phyloP scores from a whole-genome alignment of 1,140 invertebrate species.

The Drosophila sturtevanti region DNA sequence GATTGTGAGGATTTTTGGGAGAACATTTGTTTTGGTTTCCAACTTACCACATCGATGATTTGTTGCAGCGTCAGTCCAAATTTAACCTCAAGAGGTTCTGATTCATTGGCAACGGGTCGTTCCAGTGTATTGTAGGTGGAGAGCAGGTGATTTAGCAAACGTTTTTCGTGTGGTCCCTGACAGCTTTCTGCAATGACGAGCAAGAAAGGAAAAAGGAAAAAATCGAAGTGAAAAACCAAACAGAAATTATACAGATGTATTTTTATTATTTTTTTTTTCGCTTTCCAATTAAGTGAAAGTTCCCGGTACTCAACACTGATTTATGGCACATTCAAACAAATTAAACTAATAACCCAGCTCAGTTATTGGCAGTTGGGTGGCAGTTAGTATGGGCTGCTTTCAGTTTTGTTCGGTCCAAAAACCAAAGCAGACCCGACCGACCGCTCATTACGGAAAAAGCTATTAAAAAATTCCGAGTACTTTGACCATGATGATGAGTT shows the following conservation, averaged over 20 bases:
- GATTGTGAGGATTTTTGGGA: not conserved
- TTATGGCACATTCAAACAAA: slow-evolving; percentile 56
- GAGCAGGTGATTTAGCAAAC: slow-evolving; percentile 92
- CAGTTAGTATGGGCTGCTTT: not conserved
- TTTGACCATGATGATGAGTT: slow-evolving; percentile 31
- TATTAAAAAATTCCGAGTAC: slow-evolving; percentile 59
- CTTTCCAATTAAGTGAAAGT: slow-evolving; percentile 46
- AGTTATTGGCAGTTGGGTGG: slow-evolving; percentile 48
- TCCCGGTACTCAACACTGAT: slow-evolving; percentile 45
- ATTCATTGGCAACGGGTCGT: slow-evolving; percentile 97
- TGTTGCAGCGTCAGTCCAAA: slow-evolving; percentile 98
- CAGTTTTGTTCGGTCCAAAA: not conserved
- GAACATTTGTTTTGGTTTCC: not conserved
- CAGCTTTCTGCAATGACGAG: slow-evolving; percentile 86
- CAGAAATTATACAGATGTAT: not conserved
- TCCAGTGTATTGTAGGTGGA: slow-evolving; percentile 98
- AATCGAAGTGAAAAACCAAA: not conserved
- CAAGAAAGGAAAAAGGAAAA: not conserved
- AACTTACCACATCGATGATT: slow-evolving; percentile 99
- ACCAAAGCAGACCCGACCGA: not conserved
- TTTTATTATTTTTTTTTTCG: not conserved
- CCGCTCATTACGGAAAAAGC: slow-evolving; percentile 59
- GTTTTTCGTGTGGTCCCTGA: slow-evolving; percentile 94
- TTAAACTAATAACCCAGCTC: slow-evolving; percentile 56
- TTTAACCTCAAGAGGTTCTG: slow-evolving; percentile 94